These are phyloP conservation scores for Zaprionus obscuricornis DNA, from an alignment of 2,888 invertebrate species.

Conservation along the genomic window DNA sequence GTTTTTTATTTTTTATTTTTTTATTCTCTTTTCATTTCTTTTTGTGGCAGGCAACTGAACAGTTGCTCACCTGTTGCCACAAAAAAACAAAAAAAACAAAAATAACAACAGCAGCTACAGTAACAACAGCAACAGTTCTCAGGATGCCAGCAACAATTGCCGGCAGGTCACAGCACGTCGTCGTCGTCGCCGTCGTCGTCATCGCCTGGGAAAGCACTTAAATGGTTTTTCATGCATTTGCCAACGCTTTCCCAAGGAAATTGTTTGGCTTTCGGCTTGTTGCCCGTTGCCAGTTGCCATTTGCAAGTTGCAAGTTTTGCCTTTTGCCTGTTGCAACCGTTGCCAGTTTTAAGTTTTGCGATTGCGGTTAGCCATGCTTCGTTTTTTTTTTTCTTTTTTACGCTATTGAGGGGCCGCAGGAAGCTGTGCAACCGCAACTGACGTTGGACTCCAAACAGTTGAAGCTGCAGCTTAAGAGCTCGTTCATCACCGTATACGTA, in stretches of 20 bases:
- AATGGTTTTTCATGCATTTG: conserved; percentile 68
- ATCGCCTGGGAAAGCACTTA: conserved; percentile 77
- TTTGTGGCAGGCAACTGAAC: conserved; percentile 44
- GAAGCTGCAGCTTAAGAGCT: conserved; percentile 3
- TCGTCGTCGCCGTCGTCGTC: too few relatives aligned
- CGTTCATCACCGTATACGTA: conserved; percentile 68
- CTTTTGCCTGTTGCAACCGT: too few relatives aligned
- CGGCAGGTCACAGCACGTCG: too few relatives aligned
- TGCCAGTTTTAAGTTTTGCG: too few relatives aligned
- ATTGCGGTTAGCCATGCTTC: conserved; percentile 43
- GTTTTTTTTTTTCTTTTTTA: conserved; percentile 2
- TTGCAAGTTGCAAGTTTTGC: conserved; percentile 9
- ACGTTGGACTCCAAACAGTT: too few relatives aligned
- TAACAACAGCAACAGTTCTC: conserved; percentile 63
- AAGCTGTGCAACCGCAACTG: conserved; percentile 55
- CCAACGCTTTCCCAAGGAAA: conserved; percentile 76
- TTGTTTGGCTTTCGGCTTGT: conserved; percentile 43
- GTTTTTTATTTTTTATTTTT: not conserved
- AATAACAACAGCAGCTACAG: too few relatives aligned
- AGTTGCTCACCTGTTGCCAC: conserved; percentile 62
- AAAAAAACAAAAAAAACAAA: conserved; percentile 1
- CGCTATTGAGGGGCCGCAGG: conserved; percentile 45
- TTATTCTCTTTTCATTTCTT: conserved; percentile 5
- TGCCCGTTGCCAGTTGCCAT: conserved; percentile 13
- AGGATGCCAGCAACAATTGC: conserved; percentile 60